phyloP scores from a whole-genome alignment of 2,113 vertebrate genomes.

The Peromyscus leucopus region DNA sequence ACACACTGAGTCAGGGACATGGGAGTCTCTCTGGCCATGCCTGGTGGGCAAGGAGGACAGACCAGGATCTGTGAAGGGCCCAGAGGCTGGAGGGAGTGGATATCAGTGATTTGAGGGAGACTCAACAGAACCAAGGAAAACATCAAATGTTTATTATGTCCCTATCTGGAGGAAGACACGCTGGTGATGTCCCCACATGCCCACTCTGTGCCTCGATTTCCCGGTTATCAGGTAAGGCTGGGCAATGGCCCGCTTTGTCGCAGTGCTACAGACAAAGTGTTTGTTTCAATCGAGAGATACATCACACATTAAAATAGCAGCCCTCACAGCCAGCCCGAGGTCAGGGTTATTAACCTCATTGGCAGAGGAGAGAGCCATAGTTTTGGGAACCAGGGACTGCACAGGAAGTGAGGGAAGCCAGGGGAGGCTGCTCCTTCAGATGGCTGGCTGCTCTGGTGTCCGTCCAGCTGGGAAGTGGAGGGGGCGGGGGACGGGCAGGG shows the following conservation, averaged over 20 bases:
- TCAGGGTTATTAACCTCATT: neutral
- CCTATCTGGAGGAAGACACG: neutral
- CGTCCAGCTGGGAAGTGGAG: neutral
- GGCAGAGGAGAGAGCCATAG: neutral
- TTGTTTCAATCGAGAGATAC: neutral
- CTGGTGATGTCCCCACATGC: rapidly evolving
- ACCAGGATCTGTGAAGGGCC: neutral
- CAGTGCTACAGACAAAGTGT: rapidly evolving
- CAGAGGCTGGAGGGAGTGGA: neutral
- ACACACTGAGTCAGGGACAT: slow-evolving; percentile 76
- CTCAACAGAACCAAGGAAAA: neutral
- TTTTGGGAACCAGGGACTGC: neutral
- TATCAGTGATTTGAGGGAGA: neutral
- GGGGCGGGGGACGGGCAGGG: rapidly evolving
- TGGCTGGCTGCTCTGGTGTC: neutral
- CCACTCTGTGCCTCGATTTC: neutral
- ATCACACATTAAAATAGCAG: neutral
- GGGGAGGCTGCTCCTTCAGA: neutral
- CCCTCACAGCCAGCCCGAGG: neutral
- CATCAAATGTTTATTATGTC: neutral
- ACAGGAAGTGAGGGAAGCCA: neutral
- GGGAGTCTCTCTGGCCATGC: neutral
- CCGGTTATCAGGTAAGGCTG: neutral
- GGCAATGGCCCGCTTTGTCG: neutral
- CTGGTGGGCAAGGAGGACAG: neutral